phyloP scores from a whole-genome alignment of 2,113 vertebrate species.

The Eptesicus fuscus region DNA sequence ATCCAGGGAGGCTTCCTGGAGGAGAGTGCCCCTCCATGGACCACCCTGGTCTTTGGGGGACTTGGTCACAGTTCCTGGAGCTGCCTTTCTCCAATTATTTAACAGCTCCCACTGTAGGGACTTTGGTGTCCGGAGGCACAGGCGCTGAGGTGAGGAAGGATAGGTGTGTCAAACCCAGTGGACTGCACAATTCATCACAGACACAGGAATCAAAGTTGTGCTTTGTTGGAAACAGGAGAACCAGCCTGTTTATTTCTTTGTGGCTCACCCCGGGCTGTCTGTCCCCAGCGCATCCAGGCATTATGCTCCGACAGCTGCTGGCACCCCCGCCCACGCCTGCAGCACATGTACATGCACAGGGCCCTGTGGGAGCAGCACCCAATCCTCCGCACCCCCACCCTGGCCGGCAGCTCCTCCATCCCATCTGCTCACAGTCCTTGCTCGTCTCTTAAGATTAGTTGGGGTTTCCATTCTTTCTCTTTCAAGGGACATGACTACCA shows the following conservation, averaged over 20 bases:
- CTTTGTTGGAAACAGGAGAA: background rate
- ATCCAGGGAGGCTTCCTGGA: background rate
- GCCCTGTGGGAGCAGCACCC: rapidly evolving
- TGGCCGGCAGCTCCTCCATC: background rate
- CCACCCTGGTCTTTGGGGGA: background rate
- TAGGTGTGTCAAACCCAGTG: background rate
- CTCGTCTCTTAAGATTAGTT: background rate
- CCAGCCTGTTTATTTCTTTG: background rate
- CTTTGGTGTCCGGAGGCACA: background rate
- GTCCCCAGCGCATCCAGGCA: background rate
- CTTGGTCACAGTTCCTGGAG: background rate
- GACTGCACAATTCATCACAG: background rate
- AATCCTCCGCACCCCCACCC: too few species aligned
- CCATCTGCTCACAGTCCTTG: background rate
- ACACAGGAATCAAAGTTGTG: constrained; percentile 32
- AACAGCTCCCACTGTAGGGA: background rate
- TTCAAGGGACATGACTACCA: background rate
- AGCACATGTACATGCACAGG: background rate
- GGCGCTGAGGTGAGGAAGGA: background rate
- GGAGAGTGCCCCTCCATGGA: background rate
- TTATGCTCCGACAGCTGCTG: background rate
- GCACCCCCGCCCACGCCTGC: background rate
- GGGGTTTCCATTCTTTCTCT: background rate
- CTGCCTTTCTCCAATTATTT: background rate
- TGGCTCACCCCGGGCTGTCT: background rate